Conservation (phyloP, 2,888 invertebrate genomes). For the Apamea crenata region DNA sequence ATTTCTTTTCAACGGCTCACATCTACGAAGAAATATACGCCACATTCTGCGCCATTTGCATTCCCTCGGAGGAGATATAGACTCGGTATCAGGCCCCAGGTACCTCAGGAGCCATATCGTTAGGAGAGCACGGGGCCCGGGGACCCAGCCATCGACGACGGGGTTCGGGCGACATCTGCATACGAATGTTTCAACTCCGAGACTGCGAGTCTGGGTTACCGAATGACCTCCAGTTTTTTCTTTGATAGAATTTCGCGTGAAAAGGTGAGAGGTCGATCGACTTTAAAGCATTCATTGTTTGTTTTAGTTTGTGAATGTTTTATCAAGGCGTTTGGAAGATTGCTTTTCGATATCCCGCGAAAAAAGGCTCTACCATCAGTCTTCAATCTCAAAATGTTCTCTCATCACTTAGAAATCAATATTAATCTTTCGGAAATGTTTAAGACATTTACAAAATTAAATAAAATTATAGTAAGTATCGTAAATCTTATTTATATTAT, state of each 20-base stretch:
- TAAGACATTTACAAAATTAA: not conserved
- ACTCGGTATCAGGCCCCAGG: slow-evolving; percentile 55
- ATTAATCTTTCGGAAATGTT: not conserved
- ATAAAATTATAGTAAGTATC: slow-evolving; percentile 6
- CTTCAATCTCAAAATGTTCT: slow-evolving; percentile 1
- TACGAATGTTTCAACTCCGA: slow-evolving; percentile 64
- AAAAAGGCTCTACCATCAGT: not conserved
- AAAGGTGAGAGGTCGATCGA: slow-evolving; percentile 48
- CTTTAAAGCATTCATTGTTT: slow-evolving; percentile 55
- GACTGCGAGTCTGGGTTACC: slow-evolving; percentile 35
- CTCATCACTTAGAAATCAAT: slow-evolving; percentile 10
- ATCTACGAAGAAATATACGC: slow-evolving; percentile 45
- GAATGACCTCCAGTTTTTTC: slow-evolving; percentile 51
- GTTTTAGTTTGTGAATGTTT: slow-evolving; percentile 55
- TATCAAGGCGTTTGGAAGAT: slow-evolving; percentile 41
- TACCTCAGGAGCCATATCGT: slow-evolving; percentile 59
- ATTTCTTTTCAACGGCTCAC: slow-evolving; percentile 57
- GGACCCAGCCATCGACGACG: slow-evolving; percentile 48
- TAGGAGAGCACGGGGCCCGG: slow-evolving; percentile 48
- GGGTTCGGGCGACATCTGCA: slow-evolving; percentile 62
- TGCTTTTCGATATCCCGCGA: slow-evolving; percentile 10
- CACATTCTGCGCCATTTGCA: slow-evolving; percentile 60
- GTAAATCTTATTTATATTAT: slow-evolving; percentile 22
- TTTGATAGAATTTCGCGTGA: slow-evolving; percentile 57
- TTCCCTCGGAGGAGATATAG: slow-evolving; percentile 56